phyloP scores from a whole-genome alignment of 2,113 vertebrate species.

The Gymnarchus niloticus region DNA sequence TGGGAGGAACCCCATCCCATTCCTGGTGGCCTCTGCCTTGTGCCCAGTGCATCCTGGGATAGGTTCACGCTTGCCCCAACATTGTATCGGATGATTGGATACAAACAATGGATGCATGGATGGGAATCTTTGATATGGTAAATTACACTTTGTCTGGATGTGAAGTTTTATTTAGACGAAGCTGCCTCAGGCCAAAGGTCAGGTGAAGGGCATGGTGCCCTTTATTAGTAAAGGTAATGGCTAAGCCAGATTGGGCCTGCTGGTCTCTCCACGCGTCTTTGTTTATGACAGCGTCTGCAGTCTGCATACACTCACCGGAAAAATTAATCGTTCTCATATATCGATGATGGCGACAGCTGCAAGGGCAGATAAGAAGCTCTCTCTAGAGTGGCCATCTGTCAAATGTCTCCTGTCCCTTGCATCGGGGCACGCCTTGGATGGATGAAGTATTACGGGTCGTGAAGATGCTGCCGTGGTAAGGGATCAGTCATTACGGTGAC shows the following conservation, averaged over 20 bases:
- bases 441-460: slow-evolving; percentile 52
- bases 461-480: slow-evolving; percentile 41
- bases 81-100: not conserved
- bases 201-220: not conserved
- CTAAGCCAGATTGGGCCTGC: not conserved
- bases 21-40: not conserved
- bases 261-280: not conserved
- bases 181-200: not conserved
- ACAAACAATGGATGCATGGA: not conserved
- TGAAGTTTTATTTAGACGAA: not conserved
- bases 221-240: not conserved
- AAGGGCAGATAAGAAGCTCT: slow-evolving; percentile 40
- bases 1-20: no score
- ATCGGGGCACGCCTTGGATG: not conserved
- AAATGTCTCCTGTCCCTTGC: slow-evolving; percentile 40
- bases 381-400: slow-evolving; percentile 50
- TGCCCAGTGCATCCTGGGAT: not conserved
- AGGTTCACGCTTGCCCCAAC: not conserved
- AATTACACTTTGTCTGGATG: not conserved
- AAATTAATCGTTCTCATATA: not conserved
- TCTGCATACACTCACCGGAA: slow-evolving; percentile 8
- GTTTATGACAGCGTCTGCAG: not conserved
- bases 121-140: not conserved
- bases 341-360: slow-evolving; percentile 21
- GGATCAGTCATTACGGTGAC: slow-evolving; percentile 26